Evolutionary conservation across 2,888 invertebrate species (phyloP).

Genomic region (Nudaria mundana): DNA sequence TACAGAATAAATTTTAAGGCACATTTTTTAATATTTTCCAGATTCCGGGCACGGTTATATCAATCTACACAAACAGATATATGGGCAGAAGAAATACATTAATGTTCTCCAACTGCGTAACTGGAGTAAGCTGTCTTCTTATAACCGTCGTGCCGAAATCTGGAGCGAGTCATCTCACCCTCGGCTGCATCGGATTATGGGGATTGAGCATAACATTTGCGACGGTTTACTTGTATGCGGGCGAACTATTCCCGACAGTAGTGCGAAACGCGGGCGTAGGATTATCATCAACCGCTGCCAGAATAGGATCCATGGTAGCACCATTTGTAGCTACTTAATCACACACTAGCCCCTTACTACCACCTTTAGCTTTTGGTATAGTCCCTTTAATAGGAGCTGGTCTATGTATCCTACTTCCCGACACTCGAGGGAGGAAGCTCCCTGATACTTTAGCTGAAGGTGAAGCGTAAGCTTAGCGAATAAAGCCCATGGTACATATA

Average conservation of each 20-base stretch:
- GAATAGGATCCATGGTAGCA: slow-evolving; percentile 92
- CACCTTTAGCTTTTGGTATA: slow-evolving; percentile 87
- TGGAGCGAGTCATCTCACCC: slow-evolving; percentile 75
- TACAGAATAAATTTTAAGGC: too few relatives aligned
- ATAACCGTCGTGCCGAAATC: slow-evolving; percentile 80
- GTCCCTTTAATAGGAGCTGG: slow-evolving; percentile 85
- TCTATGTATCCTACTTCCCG: slow-evolving; percentile 86
- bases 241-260: slow-evolving; percentile 94
- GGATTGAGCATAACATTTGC: slow-evolving; percentile 92
- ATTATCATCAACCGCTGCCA: slow-evolving; percentile 90
- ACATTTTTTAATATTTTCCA: slow-evolving; percentile 46
- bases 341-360: slow-evolving; percentile 80
- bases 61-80: slow-evolving; percentile 83
- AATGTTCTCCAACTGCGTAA: slow-evolving; percentile 83
- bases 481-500: too few relatives aligned
- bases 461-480: slow-evolving; percentile 67
- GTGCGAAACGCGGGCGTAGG: slow-evolving; percentile 94
- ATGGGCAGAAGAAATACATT: slow-evolving; percentile 86
- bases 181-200: slow-evolving; percentile 89
- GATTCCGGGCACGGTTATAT: slow-evolving; percentile 83
- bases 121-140: slow-evolving; percentile 84
- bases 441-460: slow-evolving; percentile 92
- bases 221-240: slow-evolving; percentile 92
- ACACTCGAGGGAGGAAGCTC: slow-evolving; percentile 87
- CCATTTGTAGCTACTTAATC: slow-evolving; percentile 89